These are phyloP conservation scores for Serilophus lunatus DNA, from an alignment of 2,113 vertebrate species.

Conservation along the genomic window DNA sequence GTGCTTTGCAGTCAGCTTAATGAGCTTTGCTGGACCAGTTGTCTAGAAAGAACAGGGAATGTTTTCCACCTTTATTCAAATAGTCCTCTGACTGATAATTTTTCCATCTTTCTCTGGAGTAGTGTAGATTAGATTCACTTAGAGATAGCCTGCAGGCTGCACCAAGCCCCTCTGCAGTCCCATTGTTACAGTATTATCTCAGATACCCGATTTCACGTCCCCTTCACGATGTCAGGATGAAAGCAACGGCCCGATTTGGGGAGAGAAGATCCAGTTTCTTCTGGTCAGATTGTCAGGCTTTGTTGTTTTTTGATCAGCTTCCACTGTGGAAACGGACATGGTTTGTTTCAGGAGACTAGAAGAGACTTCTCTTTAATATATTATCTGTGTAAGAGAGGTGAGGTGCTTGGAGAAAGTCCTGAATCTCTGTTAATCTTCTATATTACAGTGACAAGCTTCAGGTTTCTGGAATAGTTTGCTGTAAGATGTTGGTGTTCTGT, in stretches of 20 bases:
- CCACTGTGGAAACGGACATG: neutral
- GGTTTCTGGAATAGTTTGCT: neutral
- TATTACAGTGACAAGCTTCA: neutral
- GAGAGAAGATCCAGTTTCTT: constrained; percentile 23
- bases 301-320: neutral
- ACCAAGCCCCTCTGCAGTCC: neutral
- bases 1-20: neutral
- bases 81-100: constrained; percentile 21
- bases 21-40: neutral
- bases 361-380: neutral
- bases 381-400: neutral
- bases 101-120: constrained; percentile 17
- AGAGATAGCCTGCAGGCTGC: constrained; percentile 9
- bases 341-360: neutral
- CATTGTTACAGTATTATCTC: constrained; percentile 9
- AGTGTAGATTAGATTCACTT: constrained; percentile 29
- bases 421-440: neutral
- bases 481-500: neutral
- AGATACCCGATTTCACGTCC: neutral
- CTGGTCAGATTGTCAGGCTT: neutral
- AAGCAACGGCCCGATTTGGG: neutral
- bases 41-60: neutral
- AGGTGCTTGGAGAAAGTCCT: neutral
- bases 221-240: constrained; percentile 15
- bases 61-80: neutral